A percentile compares a stretch with the other conserved stretches of the same genome.
phyloP scores from a whole-genome alignment of 2,113 vertebrate genomes.

The Paraplagusia blochii region DNA sequence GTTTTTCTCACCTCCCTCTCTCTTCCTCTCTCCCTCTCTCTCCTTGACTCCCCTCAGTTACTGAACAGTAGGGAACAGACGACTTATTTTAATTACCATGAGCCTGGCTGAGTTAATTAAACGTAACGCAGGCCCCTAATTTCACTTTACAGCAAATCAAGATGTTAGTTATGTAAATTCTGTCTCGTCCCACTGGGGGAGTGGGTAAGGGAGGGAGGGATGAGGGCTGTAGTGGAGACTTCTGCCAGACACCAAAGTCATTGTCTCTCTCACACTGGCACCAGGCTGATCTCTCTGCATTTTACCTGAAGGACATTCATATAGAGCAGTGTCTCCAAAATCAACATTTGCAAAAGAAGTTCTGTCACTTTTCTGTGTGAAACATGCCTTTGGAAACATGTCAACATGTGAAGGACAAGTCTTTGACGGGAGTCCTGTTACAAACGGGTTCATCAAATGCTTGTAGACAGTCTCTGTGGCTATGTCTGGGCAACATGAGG shows the following conservation, averaged over 20 bases:
- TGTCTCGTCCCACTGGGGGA: slow-evolving; percentile 40
- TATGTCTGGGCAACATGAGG: no score
- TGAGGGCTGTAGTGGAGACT: slow-evolving; percentile 21
- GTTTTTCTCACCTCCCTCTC: no score
- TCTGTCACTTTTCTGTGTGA: slow-evolving; percentile 24
- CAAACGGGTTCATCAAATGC: no score
- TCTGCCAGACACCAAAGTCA: slow-evolving; percentile 65
- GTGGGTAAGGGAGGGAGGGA: slow-evolving; percentile 17
- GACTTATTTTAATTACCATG: slow-evolving; percentile 71
- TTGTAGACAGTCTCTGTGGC: no score
- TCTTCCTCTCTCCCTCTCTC: slow-evolving; percentile 20
- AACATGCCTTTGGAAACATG: not conserved
- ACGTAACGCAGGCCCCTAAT: slow-evolving; percentile 65
- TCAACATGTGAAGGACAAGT: not conserved
- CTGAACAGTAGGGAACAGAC: slow-evolving; percentile 63
- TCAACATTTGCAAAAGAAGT: not conserved
- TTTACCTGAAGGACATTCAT: slow-evolving; percentile 46
- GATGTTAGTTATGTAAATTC: slow-evolving; percentile 75
- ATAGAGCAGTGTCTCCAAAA: slow-evolving; percentile 24
- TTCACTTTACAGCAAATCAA: slow-evolving; percentile 73
- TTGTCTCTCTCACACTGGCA: slow-evolving; percentile 20
- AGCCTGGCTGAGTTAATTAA: slow-evolving; percentile 70
- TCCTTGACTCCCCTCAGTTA: slow-evolving; percentile 49
- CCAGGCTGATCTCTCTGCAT: slow-evolving; percentile 46
- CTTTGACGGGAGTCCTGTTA: not conserved